phyloP scores from a whole-genome alignment of 2,113 vertebrate genomes.

The Origma solitaria region DNA sequence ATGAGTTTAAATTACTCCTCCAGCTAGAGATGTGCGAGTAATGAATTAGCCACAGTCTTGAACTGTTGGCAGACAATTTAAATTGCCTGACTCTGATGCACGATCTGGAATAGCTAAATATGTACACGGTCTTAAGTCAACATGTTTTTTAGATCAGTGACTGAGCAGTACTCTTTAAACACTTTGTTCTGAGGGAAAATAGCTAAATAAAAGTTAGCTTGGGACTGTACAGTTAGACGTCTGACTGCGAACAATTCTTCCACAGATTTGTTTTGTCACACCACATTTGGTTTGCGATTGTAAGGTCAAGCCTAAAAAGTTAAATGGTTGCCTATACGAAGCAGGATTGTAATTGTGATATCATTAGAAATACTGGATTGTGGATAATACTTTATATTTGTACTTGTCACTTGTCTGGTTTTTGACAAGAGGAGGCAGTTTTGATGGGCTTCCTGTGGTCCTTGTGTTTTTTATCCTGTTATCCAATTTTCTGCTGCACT shows the following conservation, averaged over 20 bases:
- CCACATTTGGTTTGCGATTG: conserved; percentile 52
- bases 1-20: conserved; percentile 75
- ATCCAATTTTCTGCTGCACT: conserved; percentile 81
- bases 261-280: conserved; percentile 61
- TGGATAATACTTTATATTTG: conserved; percentile 72
- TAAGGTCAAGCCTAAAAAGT: conserved; percentile 50
- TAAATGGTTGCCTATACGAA: conserved; percentile 51
- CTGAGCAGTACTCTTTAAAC: conserved; percentile 11
- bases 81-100: conserved; percentile 60
- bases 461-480: conserved; percentile 78
- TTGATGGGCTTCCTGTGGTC: conserved; percentile 76
- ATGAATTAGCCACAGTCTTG: conserved; percentile 74
- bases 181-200: background rate
- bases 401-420: conserved; percentile 73
- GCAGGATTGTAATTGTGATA: conserved; percentile 66
- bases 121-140: conserved; percentile 10
- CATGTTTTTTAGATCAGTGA: conserved; percentile 47
- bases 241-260: conserved; percentile 54
- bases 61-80: conserved; percentile 70
- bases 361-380: conserved; percentile 74
- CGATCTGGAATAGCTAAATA: conserved; percentile 51
- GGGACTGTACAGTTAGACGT: conserved; percentile 33
- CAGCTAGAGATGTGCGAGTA: conserved; percentile 70
- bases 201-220: background rate
- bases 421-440: conserved; percentile 75